Percentiles rank a stretch among this genome's conserved stretches.
Conservation (phyloP, 2,113 vertebrate genomes). For the Strix aluco region DNA sequence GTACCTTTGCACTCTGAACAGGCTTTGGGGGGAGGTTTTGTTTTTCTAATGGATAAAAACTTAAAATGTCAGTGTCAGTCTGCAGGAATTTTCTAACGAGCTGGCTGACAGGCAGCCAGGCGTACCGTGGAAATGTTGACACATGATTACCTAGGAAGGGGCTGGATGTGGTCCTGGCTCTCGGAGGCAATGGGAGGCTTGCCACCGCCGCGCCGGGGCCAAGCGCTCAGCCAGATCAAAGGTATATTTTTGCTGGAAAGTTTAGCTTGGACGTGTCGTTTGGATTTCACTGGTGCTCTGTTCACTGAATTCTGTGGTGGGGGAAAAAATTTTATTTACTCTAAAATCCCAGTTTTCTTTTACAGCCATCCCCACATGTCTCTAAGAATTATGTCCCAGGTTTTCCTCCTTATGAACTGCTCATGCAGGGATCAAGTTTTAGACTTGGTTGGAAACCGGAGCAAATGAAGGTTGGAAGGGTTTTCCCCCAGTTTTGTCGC, state of each 20-base stretch:
- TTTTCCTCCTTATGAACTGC: neutral
- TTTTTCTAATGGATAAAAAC: neutral
- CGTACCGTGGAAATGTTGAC: slow-evolving; percentile 1
- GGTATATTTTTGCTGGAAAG: slow-evolving; percentile 12
- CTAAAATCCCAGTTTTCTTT: neutral
- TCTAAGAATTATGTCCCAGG: neutral
- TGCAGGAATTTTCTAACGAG: neutral
- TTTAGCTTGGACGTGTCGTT: neutral
- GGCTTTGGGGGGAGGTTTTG: neutral
- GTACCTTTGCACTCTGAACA: neutral
- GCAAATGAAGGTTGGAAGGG: neutral
- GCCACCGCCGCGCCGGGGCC: neutral
- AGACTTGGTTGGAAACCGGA: neutral
- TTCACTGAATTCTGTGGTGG: neutral
- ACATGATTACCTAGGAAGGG: neutral
- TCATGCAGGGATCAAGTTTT: neutral
- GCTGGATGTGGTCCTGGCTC: slow-evolving; percentile 24
- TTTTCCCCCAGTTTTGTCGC: neutral
- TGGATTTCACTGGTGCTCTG: neutral
- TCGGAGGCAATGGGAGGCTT: neutral
- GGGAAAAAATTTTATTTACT: neutral
- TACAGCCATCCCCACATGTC: neutral
- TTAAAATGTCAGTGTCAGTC: neutral
- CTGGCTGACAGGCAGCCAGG: slow-evolving; percentile 32
- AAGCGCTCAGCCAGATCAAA: slow-evolving; percentile 1